Evolutionary conservation across 1,140 invertebrate genomes (phyloP).

Genomic region (Sinonovacula constricta): DNA sequence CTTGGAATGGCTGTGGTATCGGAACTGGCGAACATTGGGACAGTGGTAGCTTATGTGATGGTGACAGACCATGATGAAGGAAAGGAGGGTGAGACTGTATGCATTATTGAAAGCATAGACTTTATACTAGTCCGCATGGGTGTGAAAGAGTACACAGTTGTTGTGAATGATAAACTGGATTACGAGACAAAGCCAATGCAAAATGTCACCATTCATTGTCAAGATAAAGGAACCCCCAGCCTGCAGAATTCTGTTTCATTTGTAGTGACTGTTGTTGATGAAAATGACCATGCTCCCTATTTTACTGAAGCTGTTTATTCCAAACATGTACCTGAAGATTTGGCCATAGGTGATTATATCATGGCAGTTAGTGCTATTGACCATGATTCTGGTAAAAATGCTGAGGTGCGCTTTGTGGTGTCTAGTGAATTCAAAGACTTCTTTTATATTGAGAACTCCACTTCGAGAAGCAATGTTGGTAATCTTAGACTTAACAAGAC

Average conservation of each 20-base stretch:
- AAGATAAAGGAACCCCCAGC: constrained; percentile 87
- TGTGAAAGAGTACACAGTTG: constrained; percentile 65
- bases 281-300: constrained; percentile 35
- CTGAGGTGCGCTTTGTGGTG: constrained; percentile 26
- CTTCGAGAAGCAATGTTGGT: background rate
- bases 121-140: constrained; percentile 64
- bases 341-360: constrained; percentile 47
- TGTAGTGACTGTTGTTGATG: constrained; percentile 85
- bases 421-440: constrained; percentile 5
- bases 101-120: constrained; percentile 53
- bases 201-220: constrained; percentile 87
- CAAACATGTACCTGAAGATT: constrained; percentile 62
- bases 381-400: constrained; percentile 47
- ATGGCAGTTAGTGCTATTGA: constrained; percentile 50
- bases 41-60: constrained; percentile 66
- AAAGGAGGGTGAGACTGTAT: constrained; percentile 64
- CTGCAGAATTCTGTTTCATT: constrained; percentile 86
- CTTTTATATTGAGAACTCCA: constrained; percentile 43
- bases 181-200: constrained; percentile 86
- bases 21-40: constrained; percentile 63
- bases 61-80: constrained; percentile 70
- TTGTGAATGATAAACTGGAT: constrained; percentile 83
- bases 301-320: constrained; percentile 79
- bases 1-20: constrained; percentile 43
- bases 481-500: constrained; percentile 23